phyloP scores from a whole-genome alignment of 2,113 vertebrate species.

The Myrmophylax atrothorax region DNA sequence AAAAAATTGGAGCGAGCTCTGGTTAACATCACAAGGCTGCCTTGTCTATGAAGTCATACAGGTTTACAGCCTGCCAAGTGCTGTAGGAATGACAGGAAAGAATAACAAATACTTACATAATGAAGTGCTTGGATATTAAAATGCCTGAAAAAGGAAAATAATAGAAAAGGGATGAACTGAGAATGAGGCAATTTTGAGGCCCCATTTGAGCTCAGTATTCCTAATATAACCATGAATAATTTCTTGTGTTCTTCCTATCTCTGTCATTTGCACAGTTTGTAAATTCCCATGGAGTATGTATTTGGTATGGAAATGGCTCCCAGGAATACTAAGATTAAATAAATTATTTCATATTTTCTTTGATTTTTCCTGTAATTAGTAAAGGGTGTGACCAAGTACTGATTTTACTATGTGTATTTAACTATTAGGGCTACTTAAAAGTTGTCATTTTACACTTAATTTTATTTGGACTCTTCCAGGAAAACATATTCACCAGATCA shows the following conservation, averaged over 20 bases:
- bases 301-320: background rate
- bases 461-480: background rate
- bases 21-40: background rate
- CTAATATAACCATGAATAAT: background rate
- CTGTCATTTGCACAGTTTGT: background rate
- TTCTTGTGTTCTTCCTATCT: background rate
- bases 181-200: background rate
- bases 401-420: background rate
- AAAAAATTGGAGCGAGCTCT: background rate
- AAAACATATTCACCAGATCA: background rate
- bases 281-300: background rate
- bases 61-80: background rate
- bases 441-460: background rate
- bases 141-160: background rate
- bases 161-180: background rate
- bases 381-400: background rate
- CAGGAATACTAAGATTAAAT: background rate
- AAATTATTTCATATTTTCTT: background rate
- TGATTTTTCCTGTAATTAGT: background rate
- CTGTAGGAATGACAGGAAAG: background rate
- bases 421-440: background rate
- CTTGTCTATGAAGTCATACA: background rate
- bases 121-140: background rate
- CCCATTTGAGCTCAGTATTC: background rate
- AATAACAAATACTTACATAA: conserved; percentile 21